Base-by-base conservation (phyloP, 1,140 invertebrate genomes). In the Drosophila aff. region DNA sequence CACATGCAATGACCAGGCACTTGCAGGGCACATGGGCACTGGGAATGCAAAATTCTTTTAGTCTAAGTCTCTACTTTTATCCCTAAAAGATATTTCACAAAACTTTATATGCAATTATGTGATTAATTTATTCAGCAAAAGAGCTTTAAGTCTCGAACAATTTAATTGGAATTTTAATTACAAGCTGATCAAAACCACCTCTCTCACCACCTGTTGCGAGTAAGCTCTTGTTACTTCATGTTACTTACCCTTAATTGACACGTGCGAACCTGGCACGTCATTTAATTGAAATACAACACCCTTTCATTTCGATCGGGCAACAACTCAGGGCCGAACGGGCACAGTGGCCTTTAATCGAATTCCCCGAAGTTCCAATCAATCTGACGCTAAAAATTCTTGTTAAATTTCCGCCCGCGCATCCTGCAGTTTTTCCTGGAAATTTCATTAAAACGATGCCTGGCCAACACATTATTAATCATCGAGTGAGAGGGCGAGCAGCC, bases 311-410 rank as follows among this genome's bases (percentile, higher is more conserved):
- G 11, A 44, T 16, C 23, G 18, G 47, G 31, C 11, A 15, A 23
- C 31, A 40, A 40, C 15, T 53, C 23, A 33, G n/a, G 47, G 67
- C 7, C 44, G 10, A 21, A 46, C 33, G 7, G 65, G 31, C n/a
- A 67, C 21, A 67, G 66, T 31, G 9, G 23, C 46, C 23, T 13
- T 49, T 76, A 60, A 76, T 67, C 53, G 55, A 66, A 47, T 46
- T 63, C 40, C 63, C 65, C 64, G 40, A 61, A 57, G 41, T 36
- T 47, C 23, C 52, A 74, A 79, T 85, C 75, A 64, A 79, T 76
- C 73, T 68, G 62, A 33, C 44, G 40, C 46, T 59, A 41, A 47
- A 63, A 74, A 64, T 69, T 36, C 67, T 47, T 68, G 50, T 65
- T 46, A 4, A 50, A 49, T 53, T 62, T 86, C 79, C 62, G 44